phyloP scores from a whole-genome alignment of 2,888 invertebrate species.

The Drosophila lutescens region DNA sequence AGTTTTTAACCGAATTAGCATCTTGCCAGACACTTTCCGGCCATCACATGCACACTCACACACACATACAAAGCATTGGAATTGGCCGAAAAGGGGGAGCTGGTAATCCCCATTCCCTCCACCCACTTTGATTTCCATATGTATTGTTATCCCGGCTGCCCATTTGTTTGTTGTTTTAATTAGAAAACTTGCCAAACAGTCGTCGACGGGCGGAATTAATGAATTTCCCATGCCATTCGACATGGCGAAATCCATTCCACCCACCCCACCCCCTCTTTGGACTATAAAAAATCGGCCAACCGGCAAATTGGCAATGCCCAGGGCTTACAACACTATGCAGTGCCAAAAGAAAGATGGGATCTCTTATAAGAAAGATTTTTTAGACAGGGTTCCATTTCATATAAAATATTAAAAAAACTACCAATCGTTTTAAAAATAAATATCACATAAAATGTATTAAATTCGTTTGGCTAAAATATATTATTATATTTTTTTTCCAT shows the following conservation, averaged over 20 bases:
- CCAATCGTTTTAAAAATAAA: too few species aligned
- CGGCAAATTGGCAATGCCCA: conserved; percentile 45
- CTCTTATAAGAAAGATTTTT: too few species aligned
- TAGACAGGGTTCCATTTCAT: too few species aligned
- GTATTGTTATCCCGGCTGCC: conserved; percentile 71
- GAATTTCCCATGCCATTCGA: conserved; percentile 55
- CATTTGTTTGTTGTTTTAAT: conserved; percentile 80
- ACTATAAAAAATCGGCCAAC: conserved; percentile 39
- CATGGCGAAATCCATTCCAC: background rate
- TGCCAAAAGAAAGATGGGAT: conserved; percentile 37
- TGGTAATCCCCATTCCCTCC: background rate
- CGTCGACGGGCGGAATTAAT: conserved; percentile 66
- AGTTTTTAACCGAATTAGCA: conserved; percentile 79
- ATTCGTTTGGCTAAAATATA: too few species aligned
- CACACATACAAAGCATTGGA: background rate
- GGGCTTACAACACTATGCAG: conserved; percentile 38
- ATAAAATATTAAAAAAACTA: too few species aligned
- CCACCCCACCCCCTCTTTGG: background rate
- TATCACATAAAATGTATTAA: too few species aligned
- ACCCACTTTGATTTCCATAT: conserved; percentile 66
- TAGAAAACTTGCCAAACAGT: conserved; percentile 72
- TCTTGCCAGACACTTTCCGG: conserved; percentile 78
- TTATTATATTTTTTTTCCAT: background rate
- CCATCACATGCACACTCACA: conserved; percentile 38
- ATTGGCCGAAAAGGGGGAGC: conserved; percentile 11